These are phyloP conservation scores for Misgurnus mizolepis DNA, from an alignment of 2,113 vertebrate species.

Conservation along the genomic window DNA sequence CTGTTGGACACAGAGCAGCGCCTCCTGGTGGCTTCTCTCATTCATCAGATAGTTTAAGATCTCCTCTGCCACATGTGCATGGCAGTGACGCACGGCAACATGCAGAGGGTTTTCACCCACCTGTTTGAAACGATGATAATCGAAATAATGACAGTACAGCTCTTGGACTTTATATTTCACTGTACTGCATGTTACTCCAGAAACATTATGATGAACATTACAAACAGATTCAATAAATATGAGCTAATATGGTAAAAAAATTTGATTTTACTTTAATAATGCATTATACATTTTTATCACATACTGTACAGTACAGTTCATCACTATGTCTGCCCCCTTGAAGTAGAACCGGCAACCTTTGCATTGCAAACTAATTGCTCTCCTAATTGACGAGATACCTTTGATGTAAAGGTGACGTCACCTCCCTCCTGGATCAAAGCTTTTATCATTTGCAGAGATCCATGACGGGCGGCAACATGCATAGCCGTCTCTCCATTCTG, in stretches of 20 bases:
- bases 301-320: too few species aligned
- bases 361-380: too few species aligned
- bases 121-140: conserved; percentile 39
- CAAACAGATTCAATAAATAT: neutral
- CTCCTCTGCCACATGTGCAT: conserved; percentile 59
- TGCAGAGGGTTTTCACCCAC: conserved; percentile 64
- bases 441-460: conserved; percentile 60
- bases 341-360: too few species aligned
- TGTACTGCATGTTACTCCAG: too few species aligned
- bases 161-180: too few species aligned
- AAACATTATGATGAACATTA: too few species aligned
- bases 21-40: conserved; percentile 55
- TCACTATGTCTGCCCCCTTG: too few species aligned
- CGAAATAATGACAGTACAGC: too few species aligned
- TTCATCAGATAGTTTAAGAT: conserved; percentile 61
- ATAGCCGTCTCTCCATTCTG: conserved; percentile 67
- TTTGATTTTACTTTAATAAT: too few species aligned
- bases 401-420: conserved; percentile 62
- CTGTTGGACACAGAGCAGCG: conserved; percentile 57
- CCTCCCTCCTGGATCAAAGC: conserved; percentile 64
- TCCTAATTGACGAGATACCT: conserved; percentile 51
- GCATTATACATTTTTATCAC: too few species aligned
- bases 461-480: conserved; percentile 62
- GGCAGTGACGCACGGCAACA: conserved; percentile 63
- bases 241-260: too few species aligned